These are phyloP conservation scores for Troides helena DNA, from an alignment of 2,888 invertebrate genomes.

Conservation along the genomic window DNA sequence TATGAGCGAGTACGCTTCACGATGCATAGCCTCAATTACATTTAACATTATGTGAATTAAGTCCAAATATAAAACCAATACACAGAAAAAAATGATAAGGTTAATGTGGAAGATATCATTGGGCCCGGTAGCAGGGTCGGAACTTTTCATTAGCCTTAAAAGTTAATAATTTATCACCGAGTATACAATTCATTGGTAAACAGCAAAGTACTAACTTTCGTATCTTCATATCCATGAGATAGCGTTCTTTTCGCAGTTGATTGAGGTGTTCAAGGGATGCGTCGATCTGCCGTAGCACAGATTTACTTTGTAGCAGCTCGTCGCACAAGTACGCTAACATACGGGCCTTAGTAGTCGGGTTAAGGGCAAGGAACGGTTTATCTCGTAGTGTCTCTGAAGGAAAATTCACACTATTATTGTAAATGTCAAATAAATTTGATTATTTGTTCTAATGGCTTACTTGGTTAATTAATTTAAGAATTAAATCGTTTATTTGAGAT, in stretches of 20 bases:
- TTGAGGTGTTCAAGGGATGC: slow-evolving; percentile 91
- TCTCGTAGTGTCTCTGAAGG: slow-evolving; percentile 85
- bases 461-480: too few species aligned
- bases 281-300: slow-evolving; percentile 94
- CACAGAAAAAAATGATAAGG: too few species aligned
- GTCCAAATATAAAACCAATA: too few species aligned
- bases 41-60: too few species aligned
- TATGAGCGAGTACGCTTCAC: too few species aligned
- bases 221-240: slow-evolving; percentile 95
- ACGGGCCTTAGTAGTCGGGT: slow-evolving; percentile 91
- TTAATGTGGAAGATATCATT: too few species aligned
- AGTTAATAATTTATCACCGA: too few species aligned
- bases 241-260: slow-evolving; percentile 93
- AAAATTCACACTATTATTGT: neutral
- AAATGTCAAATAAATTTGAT: neutral
- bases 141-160: too few species aligned
- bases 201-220: slow-evolving; percentile 88
- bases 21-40: too few species aligned
- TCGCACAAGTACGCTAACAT: slow-evolving; percentile 96
- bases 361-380: slow-evolving; percentile 92
- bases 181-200: neutral
- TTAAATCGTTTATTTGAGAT: too few species aligned
- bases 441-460: too few species aligned
- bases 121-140: too few species aligned
- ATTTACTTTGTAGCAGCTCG: slow-evolving; percentile 95